phyloP scores from a whole-genome alignment of 2,888 invertebrate species.

The Laspeyria flexula region DNA sequence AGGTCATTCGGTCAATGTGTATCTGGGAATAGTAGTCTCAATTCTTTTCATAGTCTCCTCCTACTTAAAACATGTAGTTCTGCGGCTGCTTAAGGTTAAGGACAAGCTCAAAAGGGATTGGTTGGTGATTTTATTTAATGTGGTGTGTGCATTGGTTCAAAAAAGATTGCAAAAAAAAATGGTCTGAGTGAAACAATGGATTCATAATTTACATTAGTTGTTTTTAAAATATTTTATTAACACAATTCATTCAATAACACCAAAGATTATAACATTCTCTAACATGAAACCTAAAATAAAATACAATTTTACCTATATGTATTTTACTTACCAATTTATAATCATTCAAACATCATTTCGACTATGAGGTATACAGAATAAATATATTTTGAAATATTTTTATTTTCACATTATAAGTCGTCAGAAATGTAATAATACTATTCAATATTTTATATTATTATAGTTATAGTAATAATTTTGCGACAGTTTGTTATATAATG shows the following conservation, averaged over 20 bases:
- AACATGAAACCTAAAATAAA: conserved; percentile 86
- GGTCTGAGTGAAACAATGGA: conserved; percentile 69
- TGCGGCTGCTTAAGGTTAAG: too few species aligned
- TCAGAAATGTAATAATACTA: conserved; percentile 69
- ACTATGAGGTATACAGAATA: conserved; percentile 85
- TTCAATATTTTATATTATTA: conserved; percentile 57
- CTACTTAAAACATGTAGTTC: too few species aligned
- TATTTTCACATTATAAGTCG: conserved; percentile 69
- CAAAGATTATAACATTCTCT: conserved; percentile 87
- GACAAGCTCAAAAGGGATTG: too few species aligned
- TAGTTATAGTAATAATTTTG: conserved; percentile 61
- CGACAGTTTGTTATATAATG: conserved; percentile 66
- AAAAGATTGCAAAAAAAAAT: conserved; percentile 11
- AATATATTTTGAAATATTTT: conserved; percentile 78
- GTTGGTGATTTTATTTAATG: too few species aligned
- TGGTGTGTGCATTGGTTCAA: neutral
- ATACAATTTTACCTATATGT: conserved; percentile 83
- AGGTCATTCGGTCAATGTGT: neutral
- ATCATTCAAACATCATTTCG: conserved; percentile 85
- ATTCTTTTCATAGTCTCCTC: too few species aligned
- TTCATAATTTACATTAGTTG: conserved; percentile 78
- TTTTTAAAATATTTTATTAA: conserved; percentile 87
- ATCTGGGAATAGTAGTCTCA: neutral
- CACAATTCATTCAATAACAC: conserved; percentile 87
- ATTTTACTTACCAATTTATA: conserved; percentile 84